A percentile compares a stretch with the other conserved stretches of the same genome.
phyloP scores from a whole-genome alignment of 2,888 invertebrate species.

The Mycogona germanica region DNA sequence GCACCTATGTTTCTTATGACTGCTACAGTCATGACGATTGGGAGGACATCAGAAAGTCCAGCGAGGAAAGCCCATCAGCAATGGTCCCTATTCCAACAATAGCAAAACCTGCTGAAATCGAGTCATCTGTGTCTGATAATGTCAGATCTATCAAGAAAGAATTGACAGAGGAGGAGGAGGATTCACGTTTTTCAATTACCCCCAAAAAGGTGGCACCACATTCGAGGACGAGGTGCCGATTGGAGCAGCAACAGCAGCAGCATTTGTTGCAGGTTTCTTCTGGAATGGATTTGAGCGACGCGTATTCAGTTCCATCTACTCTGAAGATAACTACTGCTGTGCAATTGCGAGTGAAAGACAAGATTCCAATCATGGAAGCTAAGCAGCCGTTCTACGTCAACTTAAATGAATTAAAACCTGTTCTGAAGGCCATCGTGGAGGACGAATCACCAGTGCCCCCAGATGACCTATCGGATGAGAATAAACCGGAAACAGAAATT shows the following conservation, averaged over 20 bases:
- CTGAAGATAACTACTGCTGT: neutral
- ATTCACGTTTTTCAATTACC: no score
- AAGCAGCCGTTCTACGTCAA: conserved; percentile 2
- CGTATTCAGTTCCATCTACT: neutral
- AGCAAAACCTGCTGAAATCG: neutral
- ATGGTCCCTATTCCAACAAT: no score
- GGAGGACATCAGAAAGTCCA: neutral
- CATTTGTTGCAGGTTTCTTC: no score
- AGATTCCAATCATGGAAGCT: neutral
- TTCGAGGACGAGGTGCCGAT: no score
- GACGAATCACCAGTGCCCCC: neutral
- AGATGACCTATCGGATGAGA: neutral
- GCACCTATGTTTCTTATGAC: conserved; percentile 6
- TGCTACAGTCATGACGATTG: neutral
- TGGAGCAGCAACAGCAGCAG: conserved; percentile 1
- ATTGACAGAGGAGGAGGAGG: no score
- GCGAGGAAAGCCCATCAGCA: no score
- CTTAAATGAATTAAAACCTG: neutral
- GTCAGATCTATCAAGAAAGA: no score
- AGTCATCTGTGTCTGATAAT: no score
- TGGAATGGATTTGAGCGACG: no score
- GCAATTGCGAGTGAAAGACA: neutral
- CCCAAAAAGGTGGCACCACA: no score
- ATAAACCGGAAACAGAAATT: neutral
- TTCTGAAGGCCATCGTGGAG: neutral